These are phyloP conservation scores for Acrocera orbiculus DNA, from an alignment of 2,888 invertebrate genomes.

Conservation along the genomic window DNA sequence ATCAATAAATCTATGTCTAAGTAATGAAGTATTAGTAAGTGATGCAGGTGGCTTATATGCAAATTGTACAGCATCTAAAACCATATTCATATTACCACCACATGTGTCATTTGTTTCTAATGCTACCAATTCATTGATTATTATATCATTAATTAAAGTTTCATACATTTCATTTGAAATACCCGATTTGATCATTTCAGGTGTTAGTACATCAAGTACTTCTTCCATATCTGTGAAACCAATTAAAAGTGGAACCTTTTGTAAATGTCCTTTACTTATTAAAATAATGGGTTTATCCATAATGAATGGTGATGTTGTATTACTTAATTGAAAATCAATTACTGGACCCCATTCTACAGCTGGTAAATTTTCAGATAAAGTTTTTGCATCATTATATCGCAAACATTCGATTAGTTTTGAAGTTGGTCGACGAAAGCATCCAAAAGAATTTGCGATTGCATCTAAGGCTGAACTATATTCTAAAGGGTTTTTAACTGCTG, in stretches of 20 bases:
- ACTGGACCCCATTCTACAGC: constrained; percentile 57
- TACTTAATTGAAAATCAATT: constrained; percentile 51
- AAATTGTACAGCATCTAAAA: constrained; percentile 56
- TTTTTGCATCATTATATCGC: constrained; percentile 39
- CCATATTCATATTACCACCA: constrained; percentile 44
- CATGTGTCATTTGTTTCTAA: constrained; percentile 36
- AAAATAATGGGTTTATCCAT: constrained; percentile 45
- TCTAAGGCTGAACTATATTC: constrained; percentile 45
- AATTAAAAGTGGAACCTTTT: constrained; percentile 53
- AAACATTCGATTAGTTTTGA: constrained; percentile 50
- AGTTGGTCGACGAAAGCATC: constrained; percentile 50
- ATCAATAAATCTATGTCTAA: constrained; percentile 48
- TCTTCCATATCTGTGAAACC: constrained; percentile 73
- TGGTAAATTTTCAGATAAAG: constrained; percentile 43
- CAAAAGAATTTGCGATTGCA: constrained; percentile 44
- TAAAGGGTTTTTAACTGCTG: constrained; percentile 43
- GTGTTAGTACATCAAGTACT: constrained; percentile 42
- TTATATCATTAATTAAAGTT: constrained; percentile 42
- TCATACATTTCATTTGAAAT: constrained; percentile 37
- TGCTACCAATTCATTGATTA: constrained; percentile 41
- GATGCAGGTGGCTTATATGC: constrained; percentile 55
- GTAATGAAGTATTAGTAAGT: constrained; percentile 39
- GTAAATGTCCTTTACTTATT: constrained; percentile 42
- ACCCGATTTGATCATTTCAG: constrained; percentile 40
- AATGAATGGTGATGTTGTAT: constrained; percentile 46